Percentiles rank a stretch among this genome's conserved stretches.
Evolutionary conservation across 2,888 invertebrate genomes (phyloP).

Genomic region (Stictocephala bisonia): DNA sequence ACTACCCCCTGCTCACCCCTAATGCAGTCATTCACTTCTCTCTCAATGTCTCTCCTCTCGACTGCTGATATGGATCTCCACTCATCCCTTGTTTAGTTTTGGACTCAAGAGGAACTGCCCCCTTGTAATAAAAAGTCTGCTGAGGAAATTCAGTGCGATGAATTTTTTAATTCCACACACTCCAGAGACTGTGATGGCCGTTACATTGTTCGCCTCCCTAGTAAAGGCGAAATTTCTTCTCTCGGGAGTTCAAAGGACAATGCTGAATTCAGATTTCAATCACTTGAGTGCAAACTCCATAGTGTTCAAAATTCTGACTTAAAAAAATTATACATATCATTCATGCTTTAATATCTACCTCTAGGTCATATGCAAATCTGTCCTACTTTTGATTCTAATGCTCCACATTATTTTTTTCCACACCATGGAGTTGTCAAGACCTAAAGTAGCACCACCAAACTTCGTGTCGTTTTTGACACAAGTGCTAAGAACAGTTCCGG

Average conservation of each 20-base stretch:
- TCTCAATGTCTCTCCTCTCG: neutral
- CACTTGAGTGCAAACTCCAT: neutral
- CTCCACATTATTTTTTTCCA: constrained; percentile 8
- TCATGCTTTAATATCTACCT: neutral
- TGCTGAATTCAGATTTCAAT: neutral
- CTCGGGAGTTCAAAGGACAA: neutral
- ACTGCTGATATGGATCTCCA: neutral
- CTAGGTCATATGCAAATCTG: neutral
- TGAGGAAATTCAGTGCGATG: neutral
- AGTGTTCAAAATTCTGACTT: neutral
- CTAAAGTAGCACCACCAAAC: neutral
- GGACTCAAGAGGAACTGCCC: neutral
- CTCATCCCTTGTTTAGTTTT: neutral
- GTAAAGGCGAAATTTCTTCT: neutral
- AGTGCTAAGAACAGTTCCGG: too few relatives aligned
- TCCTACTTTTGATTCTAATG: neutral
- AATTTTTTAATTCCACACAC: neutral
- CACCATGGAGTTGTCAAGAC: neutral
- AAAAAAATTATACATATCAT: neutral
- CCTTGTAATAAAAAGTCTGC: neutral
- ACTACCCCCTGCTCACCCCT: too few relatives aligned
- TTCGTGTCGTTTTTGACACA: neutral
- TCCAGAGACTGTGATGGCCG: neutral
- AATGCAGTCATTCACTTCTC: too few relatives aligned
- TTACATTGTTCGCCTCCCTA: neutral